Conservation (phyloP, 30 jellyfish, hydroid and myxozoan genomes). For the Sanderia malayensis region DNA sequence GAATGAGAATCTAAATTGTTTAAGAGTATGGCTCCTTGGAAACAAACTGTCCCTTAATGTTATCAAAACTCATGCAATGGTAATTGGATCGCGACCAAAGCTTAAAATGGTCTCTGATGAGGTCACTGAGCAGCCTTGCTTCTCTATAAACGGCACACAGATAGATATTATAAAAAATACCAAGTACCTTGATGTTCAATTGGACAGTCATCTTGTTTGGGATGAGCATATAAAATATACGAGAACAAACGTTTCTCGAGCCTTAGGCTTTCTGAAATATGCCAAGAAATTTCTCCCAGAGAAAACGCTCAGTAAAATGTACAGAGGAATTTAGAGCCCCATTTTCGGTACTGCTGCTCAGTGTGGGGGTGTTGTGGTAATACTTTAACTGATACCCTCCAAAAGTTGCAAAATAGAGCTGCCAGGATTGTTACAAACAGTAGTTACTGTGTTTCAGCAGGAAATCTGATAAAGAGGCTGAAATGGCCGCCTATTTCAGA, state of each 20-base stretch:
- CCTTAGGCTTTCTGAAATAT: slow-evolving; percentile 29
- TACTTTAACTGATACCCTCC: no score
- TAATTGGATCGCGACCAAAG: slow-evolving; percentile 5
- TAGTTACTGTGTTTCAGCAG: no score
- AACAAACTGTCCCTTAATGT: slow-evolving; percentile 10
- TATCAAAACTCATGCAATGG: slow-evolving; percentile 12
- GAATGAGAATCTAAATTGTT: not conserved
- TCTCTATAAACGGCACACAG: slow-evolving; percentile 11
- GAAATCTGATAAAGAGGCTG: no score
- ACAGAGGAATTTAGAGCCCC: no score
- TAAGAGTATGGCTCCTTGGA: slow-evolving; percentile 7
- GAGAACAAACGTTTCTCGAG: slow-evolving; percentile 29
- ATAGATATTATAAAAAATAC: slow-evolving; percentile 12
- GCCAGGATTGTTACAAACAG: no score
- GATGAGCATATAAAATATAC: slow-evolving; percentile 16
- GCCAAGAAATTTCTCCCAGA: no score
- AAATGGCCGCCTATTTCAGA: no score
- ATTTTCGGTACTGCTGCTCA: no score
- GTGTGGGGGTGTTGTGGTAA: no score
- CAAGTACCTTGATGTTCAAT: slow-evolving; percentile 38
- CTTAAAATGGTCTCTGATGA: slow-evolving; percentile 8
- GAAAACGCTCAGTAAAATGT: no score
- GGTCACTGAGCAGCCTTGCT: slow-evolving; percentile 19
- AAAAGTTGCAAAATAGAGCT: no score
- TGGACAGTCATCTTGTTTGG: slow-evolving; percentile 36